Evolutionary conservation across 2,113 vertebrate genomes (phyloP).

Genomic region (Thymallus thymallus): DNA sequence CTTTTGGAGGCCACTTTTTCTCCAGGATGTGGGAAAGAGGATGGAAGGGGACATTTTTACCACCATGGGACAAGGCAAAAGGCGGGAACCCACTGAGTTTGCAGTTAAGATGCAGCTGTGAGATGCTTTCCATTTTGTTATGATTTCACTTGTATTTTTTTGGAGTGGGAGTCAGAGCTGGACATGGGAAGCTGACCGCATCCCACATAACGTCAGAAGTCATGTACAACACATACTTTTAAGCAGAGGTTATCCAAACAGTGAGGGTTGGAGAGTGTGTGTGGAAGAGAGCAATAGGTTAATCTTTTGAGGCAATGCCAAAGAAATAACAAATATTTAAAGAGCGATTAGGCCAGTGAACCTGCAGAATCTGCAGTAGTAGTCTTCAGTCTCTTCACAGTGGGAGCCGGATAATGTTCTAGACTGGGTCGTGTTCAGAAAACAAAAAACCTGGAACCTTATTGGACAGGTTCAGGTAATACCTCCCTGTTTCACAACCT

Average conservation of each 20-base stretch:
- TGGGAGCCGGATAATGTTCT: neutral
- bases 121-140: neutral
- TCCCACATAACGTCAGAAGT: constrained; percentile 24
- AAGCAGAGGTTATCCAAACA: neutral
- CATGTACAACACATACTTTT: constrained; percentile 3
- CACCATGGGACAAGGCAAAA: constrained; percentile 16
- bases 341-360: neutral
- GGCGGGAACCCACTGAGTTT: neutral
- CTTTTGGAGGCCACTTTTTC: neutral
- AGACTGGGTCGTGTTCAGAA: too few species aligned
- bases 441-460: too few species aligned
- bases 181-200: constrained; percentile 30
- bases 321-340: neutral
- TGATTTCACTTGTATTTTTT: neutral
- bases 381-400: neutral
- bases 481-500: too few species aligned
- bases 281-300: neutral
- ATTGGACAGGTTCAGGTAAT: too few species aligned
- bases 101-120: neutral
- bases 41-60: constrained; percentile 24
- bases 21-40: constrained; percentile 37
- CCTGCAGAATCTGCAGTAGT: neutral
- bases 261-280: neutral
- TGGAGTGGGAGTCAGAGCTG: constrained; percentile 12
- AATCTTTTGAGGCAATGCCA: neutral